Conservation (phyloP, 2,888 invertebrate genomes). For the Clistopyga incitator region DNA sequence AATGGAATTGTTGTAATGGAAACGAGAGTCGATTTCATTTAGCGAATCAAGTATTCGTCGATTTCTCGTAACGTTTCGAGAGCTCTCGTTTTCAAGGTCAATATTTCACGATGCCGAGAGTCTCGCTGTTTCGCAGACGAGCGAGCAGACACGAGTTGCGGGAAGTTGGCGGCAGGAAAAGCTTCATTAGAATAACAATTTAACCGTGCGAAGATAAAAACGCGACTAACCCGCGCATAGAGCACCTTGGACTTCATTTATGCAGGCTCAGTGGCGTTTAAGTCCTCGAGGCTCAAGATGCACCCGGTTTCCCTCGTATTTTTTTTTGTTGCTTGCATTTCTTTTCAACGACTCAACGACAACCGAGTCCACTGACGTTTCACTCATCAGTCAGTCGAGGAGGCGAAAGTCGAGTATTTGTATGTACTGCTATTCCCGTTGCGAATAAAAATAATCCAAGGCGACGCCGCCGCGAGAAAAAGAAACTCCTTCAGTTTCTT, state of each 20-base stretch:
- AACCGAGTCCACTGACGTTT: conserved; percentile 48
- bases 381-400: conserved; percentile 63
- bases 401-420: conserved; percentile 62
- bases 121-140: not conserved
- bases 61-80: not conserved
- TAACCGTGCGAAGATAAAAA: conserved; percentile 55
- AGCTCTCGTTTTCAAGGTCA: conserved; percentile 48
- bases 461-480: conserved; percentile 30
- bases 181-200: conserved; percentile 65
- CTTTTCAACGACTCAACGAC: conserved; percentile 40
- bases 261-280: not conserved
- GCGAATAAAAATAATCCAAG: conserved; percentile 33
- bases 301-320: conserved; percentile 43
- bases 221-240: conserved; percentile 26
- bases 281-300: conserved; percentile 41
- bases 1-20: not conserved
- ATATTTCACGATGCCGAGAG: not conserved
- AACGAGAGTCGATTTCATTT: conserved; percentile 3
- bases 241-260: conserved; percentile 8
- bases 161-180: conserved; percentile 53
- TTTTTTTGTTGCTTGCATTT: conserved; percentile 21
- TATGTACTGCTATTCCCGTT: conserved; percentile 43
- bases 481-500: conserved; percentile 47
- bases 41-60: conserved; percentile 15
- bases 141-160: conserved; percentile 9